Conservation (phyloP, 2,888 invertebrate species). For the Caenorhabditis virilis region DNA sequence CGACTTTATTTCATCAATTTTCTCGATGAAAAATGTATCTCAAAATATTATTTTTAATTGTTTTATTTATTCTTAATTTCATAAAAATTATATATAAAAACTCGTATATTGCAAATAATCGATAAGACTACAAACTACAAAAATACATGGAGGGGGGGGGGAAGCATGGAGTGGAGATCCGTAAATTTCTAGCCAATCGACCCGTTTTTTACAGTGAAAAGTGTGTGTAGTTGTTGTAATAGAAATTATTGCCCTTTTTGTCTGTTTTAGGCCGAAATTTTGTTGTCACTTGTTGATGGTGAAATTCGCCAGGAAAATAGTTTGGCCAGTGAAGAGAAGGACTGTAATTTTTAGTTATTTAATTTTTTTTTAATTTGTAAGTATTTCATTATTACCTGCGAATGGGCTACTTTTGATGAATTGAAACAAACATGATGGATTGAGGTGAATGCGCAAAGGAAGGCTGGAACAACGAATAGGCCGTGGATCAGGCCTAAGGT, state of each 20-base stretch:
- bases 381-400: slow-evolving; percentile 17
- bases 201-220: not conserved
- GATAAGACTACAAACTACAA: too few relatives aligned
- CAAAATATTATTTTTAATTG: too few relatives aligned
- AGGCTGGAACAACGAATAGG: slow-evolving; percentile 59
- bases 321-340: slow-evolving; percentile 44
- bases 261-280: slow-evolving; percentile 35
- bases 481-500: slow-evolving; percentile 62
- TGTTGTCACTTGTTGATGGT: slow-evolving; percentile 41
- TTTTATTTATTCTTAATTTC: too few relatives aligned
- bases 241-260: too few relatives aligned
- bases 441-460: slow-evolving; percentile 61
- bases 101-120: too few relatives aligned
- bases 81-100: too few relatives aligned
- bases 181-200: too few relatives aligned
- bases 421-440: slow-evolving; percentile 33
- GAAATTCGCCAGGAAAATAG: slow-evolving; percentile 47
- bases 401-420: slow-evolving; percentile 24
- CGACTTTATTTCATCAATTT: slow-evolving; percentile 3
- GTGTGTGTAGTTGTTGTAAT: not conserved
- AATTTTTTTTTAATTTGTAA: not conserved
- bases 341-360: slow-evolving; percentile 27
- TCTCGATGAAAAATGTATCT: not conserved
- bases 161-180: too few relatives aligned
- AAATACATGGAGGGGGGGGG: too few relatives aligned